These are phyloP conservation scores for Gavialis gangeticus DNA, from an alignment of 2,113 vertebrate species.

Conservation along the genomic window DNA sequence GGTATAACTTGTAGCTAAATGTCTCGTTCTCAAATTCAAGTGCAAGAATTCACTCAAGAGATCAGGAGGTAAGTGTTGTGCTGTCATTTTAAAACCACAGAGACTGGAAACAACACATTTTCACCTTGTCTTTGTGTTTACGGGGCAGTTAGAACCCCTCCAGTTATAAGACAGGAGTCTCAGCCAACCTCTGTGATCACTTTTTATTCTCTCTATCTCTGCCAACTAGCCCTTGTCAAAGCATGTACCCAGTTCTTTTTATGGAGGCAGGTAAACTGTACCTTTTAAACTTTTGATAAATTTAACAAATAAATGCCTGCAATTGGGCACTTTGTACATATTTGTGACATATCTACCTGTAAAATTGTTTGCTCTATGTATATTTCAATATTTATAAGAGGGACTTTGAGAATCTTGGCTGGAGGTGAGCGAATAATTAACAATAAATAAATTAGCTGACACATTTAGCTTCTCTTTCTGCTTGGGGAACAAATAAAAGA, in stretches of 20 bases:
- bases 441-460: not conserved
- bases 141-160: not conserved
- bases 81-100: not conserved
- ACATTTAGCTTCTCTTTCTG: not conserved
- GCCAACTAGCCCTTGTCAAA: not conserved
- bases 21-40: not conserved
- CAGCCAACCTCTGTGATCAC: not conserved
- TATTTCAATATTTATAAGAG: not conserved
- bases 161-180: not conserved
- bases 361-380: too few species aligned
- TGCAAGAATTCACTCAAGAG: constrained; percentile 39
- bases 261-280: not conserved
- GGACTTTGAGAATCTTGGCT: not conserved
- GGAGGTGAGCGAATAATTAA: not conserved
- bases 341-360: not conserved
- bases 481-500: not conserved
- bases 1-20: not conserved
- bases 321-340: not conserved
- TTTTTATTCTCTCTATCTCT: not conserved
- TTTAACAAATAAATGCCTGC: not conserved
- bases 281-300: not conserved
- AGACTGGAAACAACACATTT: not conserved
- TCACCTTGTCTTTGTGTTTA: not conserved
- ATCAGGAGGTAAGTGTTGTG: constrained; percentile 35
- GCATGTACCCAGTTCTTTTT: not conserved